Evolutionary conservation across 1,140 invertebrate species (phyloP).

Genomic region (Drosophila takahashii): DNA sequence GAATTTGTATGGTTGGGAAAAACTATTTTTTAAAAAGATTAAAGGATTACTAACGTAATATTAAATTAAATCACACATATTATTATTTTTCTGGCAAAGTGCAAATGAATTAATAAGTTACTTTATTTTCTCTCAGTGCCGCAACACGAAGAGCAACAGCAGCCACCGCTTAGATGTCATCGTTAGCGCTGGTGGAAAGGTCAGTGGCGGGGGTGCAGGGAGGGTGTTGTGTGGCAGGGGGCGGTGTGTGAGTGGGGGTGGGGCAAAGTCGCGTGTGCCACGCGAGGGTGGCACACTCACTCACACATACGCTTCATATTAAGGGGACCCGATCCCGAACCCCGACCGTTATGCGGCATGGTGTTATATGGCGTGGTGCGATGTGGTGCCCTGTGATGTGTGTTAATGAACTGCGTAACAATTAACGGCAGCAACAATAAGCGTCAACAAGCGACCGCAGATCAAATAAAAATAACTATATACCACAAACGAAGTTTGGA

Average conservation of each 20-base stretch:
- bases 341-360: constrained; percentile 32
- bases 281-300: constrained; percentile 66
- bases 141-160: constrained; percentile 18
- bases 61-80: no score
- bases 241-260: constrained; percentile 17
- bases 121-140: not conserved
- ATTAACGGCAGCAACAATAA: constrained; percentile 68
- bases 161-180: constrained; percentile 78
- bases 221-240: constrained; percentile 14
- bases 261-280: constrained; percentile 73
- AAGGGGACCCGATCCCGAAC: constrained; percentile 17
- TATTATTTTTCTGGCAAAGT: no score
- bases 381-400: constrained; percentile 52
- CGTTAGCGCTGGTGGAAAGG: constrained; percentile 60
- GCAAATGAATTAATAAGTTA: no score
- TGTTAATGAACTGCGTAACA: constrained; percentile 81
- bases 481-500: not conserved
- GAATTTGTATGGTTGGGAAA: no score
- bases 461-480: constrained; percentile 6
- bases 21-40: no score
- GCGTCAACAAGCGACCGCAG: constrained; percentile 31
- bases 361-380: constrained; percentile 33
- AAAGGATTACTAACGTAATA: no score
- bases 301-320: not conserved
- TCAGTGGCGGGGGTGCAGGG: constrained; percentile 1